These are phyloP conservation scores for Phacellophora camtschatica DNA, from an alignment of 30 jellyfish, hydroid and myxozoan genomes.

Conservation along the genomic window DNA sequence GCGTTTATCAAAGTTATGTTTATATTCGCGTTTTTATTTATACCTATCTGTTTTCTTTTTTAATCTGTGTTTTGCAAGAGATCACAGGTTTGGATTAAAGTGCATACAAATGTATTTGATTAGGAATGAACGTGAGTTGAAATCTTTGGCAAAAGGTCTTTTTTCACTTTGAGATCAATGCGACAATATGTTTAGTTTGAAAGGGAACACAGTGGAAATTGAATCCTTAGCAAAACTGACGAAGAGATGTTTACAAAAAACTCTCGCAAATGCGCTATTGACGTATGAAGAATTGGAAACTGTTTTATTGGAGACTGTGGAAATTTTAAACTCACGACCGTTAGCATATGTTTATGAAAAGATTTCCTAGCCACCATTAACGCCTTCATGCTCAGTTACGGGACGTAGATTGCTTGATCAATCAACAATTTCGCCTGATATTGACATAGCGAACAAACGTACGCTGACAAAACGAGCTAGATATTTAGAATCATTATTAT, in stretches of 20 bases:
- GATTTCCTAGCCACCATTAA: not conserved
- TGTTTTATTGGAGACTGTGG: not conserved
- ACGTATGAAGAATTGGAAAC: not conserved
- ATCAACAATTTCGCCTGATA: not conserved
- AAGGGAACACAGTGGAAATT: too few relatives aligned
- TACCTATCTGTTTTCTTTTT: too few relatives aligned
- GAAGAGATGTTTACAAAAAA: conserved; percentile 4
- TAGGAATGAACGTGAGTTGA: too few relatives aligned
- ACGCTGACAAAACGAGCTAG: not conserved
- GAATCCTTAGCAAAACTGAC: not conserved
- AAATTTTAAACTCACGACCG: conserved; percentile 37
- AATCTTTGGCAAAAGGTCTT: too few relatives aligned
- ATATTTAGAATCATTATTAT: not conserved
- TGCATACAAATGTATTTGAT: too few relatives aligned
- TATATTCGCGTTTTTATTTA: too few relatives aligned
- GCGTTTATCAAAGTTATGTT: too few relatives aligned
- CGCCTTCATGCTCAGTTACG: conserved; percentile 40
- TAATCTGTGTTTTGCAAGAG: too few relatives aligned
- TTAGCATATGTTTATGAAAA: conserved; percentile 3
- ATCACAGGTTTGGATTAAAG: too few relatives aligned
- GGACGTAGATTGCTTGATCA: not conserved
- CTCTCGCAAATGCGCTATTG: not conserved
- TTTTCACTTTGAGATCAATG: too few relatives aligned
- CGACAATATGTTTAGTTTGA: too few relatives aligned
- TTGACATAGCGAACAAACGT: not conserved